Percentiles rank a stretch among this genome's conserved stretches.
These are phyloP conservation scores for Lampris megalopsis DNA, from an alignment of 2,113 vertebrate genomes.

Conservation along the genomic window DNA sequence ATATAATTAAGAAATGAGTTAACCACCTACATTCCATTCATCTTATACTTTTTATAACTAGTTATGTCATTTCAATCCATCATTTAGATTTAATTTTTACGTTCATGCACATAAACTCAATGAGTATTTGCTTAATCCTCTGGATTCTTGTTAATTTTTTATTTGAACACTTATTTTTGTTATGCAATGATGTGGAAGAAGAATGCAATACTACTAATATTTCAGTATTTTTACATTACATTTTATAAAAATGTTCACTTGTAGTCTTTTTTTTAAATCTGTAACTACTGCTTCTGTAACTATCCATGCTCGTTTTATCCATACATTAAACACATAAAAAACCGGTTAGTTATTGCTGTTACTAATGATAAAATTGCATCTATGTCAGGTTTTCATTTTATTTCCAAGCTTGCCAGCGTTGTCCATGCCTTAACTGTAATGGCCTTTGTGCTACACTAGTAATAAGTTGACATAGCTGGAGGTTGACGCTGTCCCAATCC, in stretches of 20 bases:
- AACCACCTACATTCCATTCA: conserved; percentile 28
- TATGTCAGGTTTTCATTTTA: conserved; percentile 2
- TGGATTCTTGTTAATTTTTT: conserved; percentile 19
- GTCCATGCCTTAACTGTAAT: conserved; percentile 49
- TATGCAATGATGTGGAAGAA: background rate
- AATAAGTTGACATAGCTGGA: background rate
- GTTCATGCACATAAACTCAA: conserved; percentile 27
- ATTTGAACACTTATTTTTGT: background rate
- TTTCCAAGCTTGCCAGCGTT: conserved; percentile 34
- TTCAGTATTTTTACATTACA: background rate
- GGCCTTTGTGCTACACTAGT: conserved; percentile 23
- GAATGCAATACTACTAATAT: background rate
- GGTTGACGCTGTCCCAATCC: background rate
- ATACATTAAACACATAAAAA: background rate
- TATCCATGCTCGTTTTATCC: background rate
- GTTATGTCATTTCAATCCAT: background rate
- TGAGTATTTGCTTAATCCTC: too few relatives aligned
- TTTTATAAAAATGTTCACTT: background rate
- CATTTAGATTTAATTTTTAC: conserved; percentile 15
- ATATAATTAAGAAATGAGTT: background rate
- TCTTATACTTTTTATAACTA: conserved; percentile 2
- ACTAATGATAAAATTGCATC: conserved; percentile 1
- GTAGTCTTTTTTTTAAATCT: background rate
- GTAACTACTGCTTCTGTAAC: background rate
- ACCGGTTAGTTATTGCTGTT: background rate